These are phyloP conservation scores for Hassar affinis DNA, from an alignment of 2,113 vertebrate species.

Conservation along the genomic window DNA sequence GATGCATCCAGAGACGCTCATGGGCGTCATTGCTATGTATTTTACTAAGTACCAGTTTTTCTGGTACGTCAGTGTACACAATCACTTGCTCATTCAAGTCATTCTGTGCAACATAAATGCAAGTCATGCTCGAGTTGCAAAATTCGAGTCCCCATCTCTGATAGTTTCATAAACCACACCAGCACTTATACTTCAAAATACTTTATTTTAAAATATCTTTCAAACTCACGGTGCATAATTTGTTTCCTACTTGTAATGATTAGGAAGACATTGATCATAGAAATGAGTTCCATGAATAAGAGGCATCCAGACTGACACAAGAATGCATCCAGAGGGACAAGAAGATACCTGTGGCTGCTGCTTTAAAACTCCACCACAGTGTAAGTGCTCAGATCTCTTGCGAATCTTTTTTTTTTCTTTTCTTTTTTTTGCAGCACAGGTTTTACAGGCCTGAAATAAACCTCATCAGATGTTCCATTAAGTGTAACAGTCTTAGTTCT, in stretches of 20 bases:
- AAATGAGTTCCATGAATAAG: slow-evolving; percentile 35
- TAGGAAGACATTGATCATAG: slow-evolving; percentile 49
- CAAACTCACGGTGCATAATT: slow-evolving; percentile 41
- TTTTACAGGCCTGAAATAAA: background rate
- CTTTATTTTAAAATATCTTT: slow-evolving; percentile 62
- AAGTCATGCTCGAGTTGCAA: no score
- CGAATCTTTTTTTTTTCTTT: background rate
- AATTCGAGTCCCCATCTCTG: no score
- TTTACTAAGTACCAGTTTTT: no score
- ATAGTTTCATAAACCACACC: slow-evolving; percentile 33
- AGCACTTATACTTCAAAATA: slow-evolving; percentile 59
- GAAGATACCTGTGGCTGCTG: slow-evolving; percentile 24
- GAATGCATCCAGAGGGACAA: slow-evolving; percentile 22
- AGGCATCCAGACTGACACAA: slow-evolving; percentile 28
- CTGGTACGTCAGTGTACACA: no score
- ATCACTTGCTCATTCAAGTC: no score
- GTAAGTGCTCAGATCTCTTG: slow-evolving; percentile 28
- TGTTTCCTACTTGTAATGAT: slow-evolving; percentile 11
- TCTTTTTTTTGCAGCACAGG: slow-evolving; percentile 8
- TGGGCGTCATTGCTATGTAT: no score
- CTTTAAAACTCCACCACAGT: slow-evolving; percentile 23
- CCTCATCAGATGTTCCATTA: background rate
- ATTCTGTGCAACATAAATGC: no score
- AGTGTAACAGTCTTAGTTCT: slow-evolving; percentile 33
- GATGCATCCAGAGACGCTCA: no score